Evolutionary conservation across 2,888 invertebrate genomes (phyloP).

Genomic region (Agriopis marginaria): DNA sequence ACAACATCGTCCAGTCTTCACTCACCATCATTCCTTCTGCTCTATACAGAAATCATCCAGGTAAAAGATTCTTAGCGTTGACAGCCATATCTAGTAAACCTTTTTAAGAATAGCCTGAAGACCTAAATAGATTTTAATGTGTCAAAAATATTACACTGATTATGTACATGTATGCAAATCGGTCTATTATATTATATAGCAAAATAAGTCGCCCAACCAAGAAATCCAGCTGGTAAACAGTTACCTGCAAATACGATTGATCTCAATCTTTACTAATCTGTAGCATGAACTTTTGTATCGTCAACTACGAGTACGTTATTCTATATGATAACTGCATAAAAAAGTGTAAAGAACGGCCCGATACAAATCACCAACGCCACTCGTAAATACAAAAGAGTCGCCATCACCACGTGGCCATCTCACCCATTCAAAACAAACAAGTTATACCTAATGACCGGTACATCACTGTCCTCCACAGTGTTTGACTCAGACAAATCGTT

Average conservation of each 20-base stretch:
- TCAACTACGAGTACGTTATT: background rate
- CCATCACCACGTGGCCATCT: constrained; percentile 59
- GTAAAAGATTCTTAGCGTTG: background rate
- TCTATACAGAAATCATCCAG: background rate
- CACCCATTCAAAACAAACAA: constrained; percentile 52
- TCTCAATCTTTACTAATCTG: background rate
- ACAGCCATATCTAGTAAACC: background rate
- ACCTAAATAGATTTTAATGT: background rate
- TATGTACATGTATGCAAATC: background rate
- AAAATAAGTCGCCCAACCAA: background rate
- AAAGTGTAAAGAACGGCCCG: constrained; percentile 38
- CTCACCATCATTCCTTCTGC: background rate
- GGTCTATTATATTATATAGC: background rate
- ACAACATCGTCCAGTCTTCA: background rate
- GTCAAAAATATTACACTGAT: background rate
- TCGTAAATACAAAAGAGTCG: constrained; percentile 45
- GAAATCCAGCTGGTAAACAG: background rate
- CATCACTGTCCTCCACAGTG: constrained; percentile 63
- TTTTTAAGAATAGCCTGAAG: too few relatives aligned
- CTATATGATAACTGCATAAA: background rate
- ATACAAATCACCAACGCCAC: constrained; percentile 32
- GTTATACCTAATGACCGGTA: constrained; percentile 78
- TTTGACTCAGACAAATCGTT: constrained; percentile 73
- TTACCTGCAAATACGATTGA: background rate
- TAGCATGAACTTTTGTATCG: background rate